A percentile compares a stretch with the other conserved stretches of the same genome.
phyloP scores from a whole-genome alignment of 2,113 vertebrate genomes.

The Sciurus niger region DNA sequence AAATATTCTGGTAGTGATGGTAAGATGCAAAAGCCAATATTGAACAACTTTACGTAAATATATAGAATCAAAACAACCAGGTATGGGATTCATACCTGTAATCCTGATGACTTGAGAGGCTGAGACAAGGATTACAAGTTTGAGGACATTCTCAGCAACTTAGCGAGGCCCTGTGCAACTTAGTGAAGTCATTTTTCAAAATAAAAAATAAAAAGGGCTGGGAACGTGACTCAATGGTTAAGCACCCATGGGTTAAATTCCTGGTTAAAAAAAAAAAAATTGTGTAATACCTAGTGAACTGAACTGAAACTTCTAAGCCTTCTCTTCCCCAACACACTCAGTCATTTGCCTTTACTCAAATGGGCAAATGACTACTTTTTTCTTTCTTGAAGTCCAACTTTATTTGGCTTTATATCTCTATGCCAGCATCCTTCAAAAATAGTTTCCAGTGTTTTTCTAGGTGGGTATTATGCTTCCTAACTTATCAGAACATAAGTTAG shows the following conservation, averaged over 20 bases:
- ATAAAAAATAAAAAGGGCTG: too few relatives aligned
- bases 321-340: neutral
- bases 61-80: neutral
- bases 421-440: neutral
- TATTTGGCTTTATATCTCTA: neutral
- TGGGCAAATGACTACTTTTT: neutral
- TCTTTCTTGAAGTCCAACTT: neutral
- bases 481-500: neutral
- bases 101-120: too few relatives aligned
- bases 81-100: too few relatives aligned
- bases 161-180: too few relatives aligned
- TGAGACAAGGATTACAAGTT: too few relatives aligned
- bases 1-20: neutral
- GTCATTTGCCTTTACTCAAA: neutral
- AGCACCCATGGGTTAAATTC: too few relatives aligned
- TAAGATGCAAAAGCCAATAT: constrained; percentile 13
- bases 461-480: neutral
- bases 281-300: neutral
- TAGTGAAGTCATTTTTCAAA: too few relatives aligned
- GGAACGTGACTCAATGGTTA: too few relatives aligned
- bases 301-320: neutral
- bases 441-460: neutral
- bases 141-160: too few relatives aligned
- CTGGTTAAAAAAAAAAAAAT: too few relatives aligned
- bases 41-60: neutral